A percentile compares a stretch with the other conserved stretches of the same genome.
These are phyloP conservation scores for Sinonovacula constricta DNA, from an alignment of 1,140 invertebrate species.

Conservation along the genomic window DNA sequence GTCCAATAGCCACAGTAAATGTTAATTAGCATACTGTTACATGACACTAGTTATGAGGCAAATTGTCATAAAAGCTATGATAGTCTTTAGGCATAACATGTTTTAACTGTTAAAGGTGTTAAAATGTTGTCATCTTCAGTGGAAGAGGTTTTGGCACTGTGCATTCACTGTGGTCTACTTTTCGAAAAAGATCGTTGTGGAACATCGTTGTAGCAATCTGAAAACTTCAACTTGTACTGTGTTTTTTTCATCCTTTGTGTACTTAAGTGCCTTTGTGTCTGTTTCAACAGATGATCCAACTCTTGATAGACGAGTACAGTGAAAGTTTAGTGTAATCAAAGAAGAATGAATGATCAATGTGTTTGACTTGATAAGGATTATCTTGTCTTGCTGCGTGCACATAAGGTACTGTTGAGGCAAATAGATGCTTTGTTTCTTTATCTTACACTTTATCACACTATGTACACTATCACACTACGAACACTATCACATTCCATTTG, in stretches of 20 bases:
- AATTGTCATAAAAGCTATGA: slow-evolving; percentile 26
- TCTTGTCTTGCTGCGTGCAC: slow-evolving; percentile 19
- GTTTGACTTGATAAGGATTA: slow-evolving; percentile 27
- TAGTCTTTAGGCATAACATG: slow-evolving; percentile 10
- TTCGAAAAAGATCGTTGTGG: not conserved
- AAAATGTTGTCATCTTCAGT: slow-evolving; percentile 7
- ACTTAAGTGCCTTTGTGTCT: slow-evolving; percentile 21
- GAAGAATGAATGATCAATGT: slow-evolving; percentile 27
- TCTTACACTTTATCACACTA: slow-evolving; percentile 33
- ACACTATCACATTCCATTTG: too few relatives aligned
- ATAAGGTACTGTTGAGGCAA: slow-evolving; percentile 29
- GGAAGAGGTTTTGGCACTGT: not conserved
- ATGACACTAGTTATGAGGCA: too few relatives aligned
- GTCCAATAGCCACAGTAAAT: too few relatives aligned
- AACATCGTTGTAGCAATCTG: not conserved
- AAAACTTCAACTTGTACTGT: slow-evolving; percentile 2
- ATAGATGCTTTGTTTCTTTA: slow-evolving; percentile 30
- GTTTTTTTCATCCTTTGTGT: not conserved
- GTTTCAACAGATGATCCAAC: slow-evolving; percentile 8
- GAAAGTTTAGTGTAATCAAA: slow-evolving; percentile 21
- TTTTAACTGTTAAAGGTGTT: slow-evolving; percentile 23
- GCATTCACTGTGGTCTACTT: not conserved
- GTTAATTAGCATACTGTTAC: too few relatives aligned
- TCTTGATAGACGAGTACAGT: slow-evolving; percentile 28
- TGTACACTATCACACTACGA: slow-evolving; percentile 76